Evolutionary conservation across 2,888 invertebrate species (phyloP).

Genomic region (Archips xylosteana): DNA sequence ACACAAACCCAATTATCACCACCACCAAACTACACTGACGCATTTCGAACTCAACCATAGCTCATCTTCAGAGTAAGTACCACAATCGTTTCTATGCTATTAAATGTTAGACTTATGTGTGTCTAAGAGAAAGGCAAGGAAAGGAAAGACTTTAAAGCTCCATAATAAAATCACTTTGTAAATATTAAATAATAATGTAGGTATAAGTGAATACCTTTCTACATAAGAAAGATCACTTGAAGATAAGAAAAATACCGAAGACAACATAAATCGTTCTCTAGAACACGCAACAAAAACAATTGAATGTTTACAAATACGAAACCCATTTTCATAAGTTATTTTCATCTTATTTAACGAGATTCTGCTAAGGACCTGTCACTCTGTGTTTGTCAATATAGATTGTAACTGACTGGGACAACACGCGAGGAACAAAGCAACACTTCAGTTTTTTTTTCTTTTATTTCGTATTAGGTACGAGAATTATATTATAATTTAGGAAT

Average conservation of each 20-base stretch:
- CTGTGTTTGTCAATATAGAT: constrained; percentile 17
- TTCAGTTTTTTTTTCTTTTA: background rate
- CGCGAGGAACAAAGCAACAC: constrained; percentile 2
- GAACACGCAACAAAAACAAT: constrained; percentile 8
- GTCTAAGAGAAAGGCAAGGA: too few relatives aligned
- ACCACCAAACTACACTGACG: too few relatives aligned
- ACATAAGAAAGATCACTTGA: background rate
- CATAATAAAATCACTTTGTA: too few relatives aligned
- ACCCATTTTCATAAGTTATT: constrained; percentile 14
- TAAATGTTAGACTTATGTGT: too few relatives aligned
- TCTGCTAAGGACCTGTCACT: constrained; percentile 23
- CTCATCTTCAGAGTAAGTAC: too few relatives aligned
- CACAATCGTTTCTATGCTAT: too few relatives aligned
- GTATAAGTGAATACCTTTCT: background rate
- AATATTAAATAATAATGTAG: too few relatives aligned
- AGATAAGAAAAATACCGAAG: background rate
- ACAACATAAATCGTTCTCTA: background rate
- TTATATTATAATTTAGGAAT: too few relatives aligned
- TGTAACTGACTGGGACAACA: constrained; percentile 21
- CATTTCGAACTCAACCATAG: too few relatives aligned
- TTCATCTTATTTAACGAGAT: constrained; percentile 26
- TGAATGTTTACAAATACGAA: constrained; percentile 19
- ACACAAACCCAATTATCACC: too few relatives aligned
- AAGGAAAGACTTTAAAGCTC: too few relatives aligned
- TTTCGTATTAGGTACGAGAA: background rate